Base-by-base conservation (phyloP, 2,797 vertebrate species). In the Acomys russatus region DNA sequence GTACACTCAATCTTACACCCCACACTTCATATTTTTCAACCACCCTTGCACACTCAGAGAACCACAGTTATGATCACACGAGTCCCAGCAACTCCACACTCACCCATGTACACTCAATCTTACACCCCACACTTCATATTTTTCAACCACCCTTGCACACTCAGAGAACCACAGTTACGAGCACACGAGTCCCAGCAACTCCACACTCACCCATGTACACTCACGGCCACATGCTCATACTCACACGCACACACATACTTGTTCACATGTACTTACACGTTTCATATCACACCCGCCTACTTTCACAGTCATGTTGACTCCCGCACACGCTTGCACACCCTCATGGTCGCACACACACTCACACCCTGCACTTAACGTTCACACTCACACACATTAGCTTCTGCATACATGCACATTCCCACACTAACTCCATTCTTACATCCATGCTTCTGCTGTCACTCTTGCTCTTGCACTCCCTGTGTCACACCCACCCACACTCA, bases 391-490 rank as follows among this genome's bases (percentile, higher is more conserved):
- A 70, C 83, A 51, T 12, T 85, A 23, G 68, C 38, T 68, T 66
- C 44, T 51, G 4, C 5, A 12, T 28, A 3, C 12, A 0, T 1
- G 11, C n/a, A 63, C 22, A 17, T 12, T 35, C 49, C 4, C 10
- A 6, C 18, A 64, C n/a, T 6, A 12, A 10, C 22, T 22, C 6
- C 63, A 44, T 44, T 44, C 44, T 44, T 44, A 44, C 6, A 1
- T 30, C 38, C 38, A 49, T 28, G 11, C 73, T 15, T 49, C 38
- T 68, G 28, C 10, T 9, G 6, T 49, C 83, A 30, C 61, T 18
- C 38, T 64, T 33, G 38, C 64, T 56, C 30, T 56, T 54, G 33
- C 44, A 3, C 30, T 70, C 30, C 8, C 28, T 30, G 35, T 10
- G 35, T 30, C 80, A 66, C 28, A 49, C 38, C 3, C 82, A 2